Evolutionary conservation across 2,888 invertebrate genomes (phyloP).

Genomic region (Caenorhabditis uteleia): DNA sequence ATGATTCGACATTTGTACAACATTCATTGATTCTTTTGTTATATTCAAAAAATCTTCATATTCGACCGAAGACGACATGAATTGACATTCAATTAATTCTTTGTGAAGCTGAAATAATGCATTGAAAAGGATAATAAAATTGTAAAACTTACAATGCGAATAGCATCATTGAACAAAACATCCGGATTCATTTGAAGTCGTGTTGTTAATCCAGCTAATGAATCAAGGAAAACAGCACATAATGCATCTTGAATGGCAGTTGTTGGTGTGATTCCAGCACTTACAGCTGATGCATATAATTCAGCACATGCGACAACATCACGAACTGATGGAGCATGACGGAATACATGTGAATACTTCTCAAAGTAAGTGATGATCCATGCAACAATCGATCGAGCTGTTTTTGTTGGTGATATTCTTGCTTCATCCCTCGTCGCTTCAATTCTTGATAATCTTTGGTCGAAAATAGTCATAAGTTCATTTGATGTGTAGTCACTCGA

Average conservation of each 20-base stretch:
- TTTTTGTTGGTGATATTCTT: slow-evolving; percentile 18
- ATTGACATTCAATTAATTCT: slow-evolving; percentile 11
- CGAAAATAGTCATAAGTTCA: slow-evolving; percentile 83
- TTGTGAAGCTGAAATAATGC: slow-evolving; percentile 18
- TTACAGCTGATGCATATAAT: slow-evolving; percentile 38
- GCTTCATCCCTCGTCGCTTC: slow-evolving; percentile 36
- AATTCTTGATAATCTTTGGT: slow-evolving; percentile 65
- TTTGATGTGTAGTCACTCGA: slow-evolving; percentile 77
- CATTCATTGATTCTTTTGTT: slow-evolving; percentile 1
- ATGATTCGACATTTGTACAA: slow-evolving; percentile 9
- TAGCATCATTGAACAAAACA: slow-evolving; percentile 38
- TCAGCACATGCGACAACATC: slow-evolving; percentile 79
- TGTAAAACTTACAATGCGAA: slow-evolving; percentile 28
- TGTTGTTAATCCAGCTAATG: slow-evolving; percentile 88
- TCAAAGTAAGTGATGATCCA: slow-evolving; percentile 53
- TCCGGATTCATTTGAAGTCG: slow-evolving; percentile 77
- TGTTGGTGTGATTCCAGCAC: slow-evolving; percentile 52
- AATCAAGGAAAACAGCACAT: slow-evolving; percentile 84
- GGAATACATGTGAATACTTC: slow-evolving; percentile 52
- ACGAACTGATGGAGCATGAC: slow-evolving; percentile 58
- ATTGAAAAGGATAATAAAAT: not conserved
- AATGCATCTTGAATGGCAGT: slow-evolving; percentile 59
- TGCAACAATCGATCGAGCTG: slow-evolving; percentile 41
- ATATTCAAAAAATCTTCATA: slow-evolving; percentile 5
- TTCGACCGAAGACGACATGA: too few relatives aligned